These are phyloP conservation scores for Meiosimyza platycephala DNA, from an alignment of 2,888 invertebrate species.

Conservation along the genomic window DNA sequence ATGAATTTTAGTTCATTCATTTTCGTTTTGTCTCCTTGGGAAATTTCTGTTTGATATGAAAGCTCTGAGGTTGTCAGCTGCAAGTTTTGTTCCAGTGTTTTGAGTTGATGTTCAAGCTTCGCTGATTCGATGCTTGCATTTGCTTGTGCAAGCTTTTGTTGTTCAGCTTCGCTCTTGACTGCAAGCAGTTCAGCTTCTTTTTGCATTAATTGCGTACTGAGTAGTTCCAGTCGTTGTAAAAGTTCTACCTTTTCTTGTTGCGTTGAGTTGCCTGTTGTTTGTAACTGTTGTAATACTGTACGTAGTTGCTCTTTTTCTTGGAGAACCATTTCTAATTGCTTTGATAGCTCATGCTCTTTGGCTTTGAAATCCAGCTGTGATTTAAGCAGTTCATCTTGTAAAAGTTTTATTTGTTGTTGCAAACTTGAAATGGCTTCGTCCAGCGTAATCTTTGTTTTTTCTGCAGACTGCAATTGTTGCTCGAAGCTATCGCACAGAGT, in stretches of 20 bases:
- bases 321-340: slow-evolving; percentile 43
- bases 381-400: slow-evolving; percentile 49
- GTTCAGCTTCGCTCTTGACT: slow-evolving; percentile 43
- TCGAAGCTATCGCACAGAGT: slow-evolving; percentile 46
- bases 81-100: slow-evolving; percentile 51
- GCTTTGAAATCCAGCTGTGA: slow-evolving; percentile 47
- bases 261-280: slow-evolving; percentile 39
- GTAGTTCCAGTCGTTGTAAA: slow-evolving; percentile 41
- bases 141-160: slow-evolving; percentile 48
- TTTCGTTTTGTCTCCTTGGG: slow-evolving; percentile 54
- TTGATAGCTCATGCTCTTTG: slow-evolving; percentile 46
- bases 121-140: slow-evolving; percentile 44
- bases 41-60: slow-evolving; percentile 53
- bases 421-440: slow-evolving; percentile 47
- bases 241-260: slow-evolving; percentile 44
- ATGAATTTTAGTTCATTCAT: slow-evolving; percentile 56
- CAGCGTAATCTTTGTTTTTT: slow-evolving; percentile 43
- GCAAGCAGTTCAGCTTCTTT: slow-evolving; percentile 41
- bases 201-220: slow-evolving; percentile 41
- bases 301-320: slow-evolving; percentile 41
- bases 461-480: slow-evolving; percentile 44
- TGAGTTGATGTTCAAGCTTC: slow-evolving; percentile 45
- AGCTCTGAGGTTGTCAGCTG: slow-evolving; percentile 52
- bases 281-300: slow-evolving; percentile 44
- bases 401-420: slow-evolving; percentile 47